A percentile compares a stretch with the other conserved stretches of the same genome.
Conservation (phyloP, 1,140 invertebrate species). For the Drosophila cardini region DNA sequence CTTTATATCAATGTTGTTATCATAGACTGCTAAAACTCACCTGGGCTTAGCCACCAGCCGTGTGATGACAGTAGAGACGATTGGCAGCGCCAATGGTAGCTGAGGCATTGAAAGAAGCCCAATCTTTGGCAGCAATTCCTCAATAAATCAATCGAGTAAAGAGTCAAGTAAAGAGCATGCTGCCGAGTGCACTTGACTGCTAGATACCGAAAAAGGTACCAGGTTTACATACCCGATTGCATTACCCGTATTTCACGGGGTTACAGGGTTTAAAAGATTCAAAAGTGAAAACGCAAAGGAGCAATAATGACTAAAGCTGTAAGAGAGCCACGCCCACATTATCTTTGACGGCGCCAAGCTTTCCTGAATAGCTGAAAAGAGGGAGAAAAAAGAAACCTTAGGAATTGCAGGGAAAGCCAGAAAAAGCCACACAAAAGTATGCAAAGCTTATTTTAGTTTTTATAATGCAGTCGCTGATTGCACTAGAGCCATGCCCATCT, state of each 20-base stretch:
- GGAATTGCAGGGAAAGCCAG: not conserved
- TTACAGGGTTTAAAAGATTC: no score
- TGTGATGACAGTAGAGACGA: not conserved
- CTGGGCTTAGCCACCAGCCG: no score
- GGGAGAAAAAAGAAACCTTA: not conserved
- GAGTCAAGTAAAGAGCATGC: not conserved
- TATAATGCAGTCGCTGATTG: conserved; percentile 40
- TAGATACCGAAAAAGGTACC: not conserved
- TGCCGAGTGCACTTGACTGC: not conserved
- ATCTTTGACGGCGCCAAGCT: conserved; percentile 10
- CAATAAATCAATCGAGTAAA: conserved; percentile 57
- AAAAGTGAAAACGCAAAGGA: conserved; percentile 4
- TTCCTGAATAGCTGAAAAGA: conserved; percentile 11
- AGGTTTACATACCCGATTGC: no score
- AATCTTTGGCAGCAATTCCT: conserved; percentile 56
- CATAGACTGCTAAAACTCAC: no score
- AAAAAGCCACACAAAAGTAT: conserved; percentile 49
- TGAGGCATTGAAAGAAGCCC: conserved; percentile 42
- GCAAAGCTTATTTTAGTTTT: conserved; percentile 58
- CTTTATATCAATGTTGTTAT: no score
- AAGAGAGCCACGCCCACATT: not conserved
- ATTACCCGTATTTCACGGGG: no score
- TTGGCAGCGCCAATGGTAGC: conserved; percentile 20
- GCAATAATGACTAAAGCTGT: conserved; percentile 2
- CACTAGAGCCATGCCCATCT: conserved; percentile 20